A percentile compares a stretch with the other conserved stretches of the same genome.
Conservation (phyloP, 2,888 invertebrate genomes). For the Drosophila rubida region DNA sequence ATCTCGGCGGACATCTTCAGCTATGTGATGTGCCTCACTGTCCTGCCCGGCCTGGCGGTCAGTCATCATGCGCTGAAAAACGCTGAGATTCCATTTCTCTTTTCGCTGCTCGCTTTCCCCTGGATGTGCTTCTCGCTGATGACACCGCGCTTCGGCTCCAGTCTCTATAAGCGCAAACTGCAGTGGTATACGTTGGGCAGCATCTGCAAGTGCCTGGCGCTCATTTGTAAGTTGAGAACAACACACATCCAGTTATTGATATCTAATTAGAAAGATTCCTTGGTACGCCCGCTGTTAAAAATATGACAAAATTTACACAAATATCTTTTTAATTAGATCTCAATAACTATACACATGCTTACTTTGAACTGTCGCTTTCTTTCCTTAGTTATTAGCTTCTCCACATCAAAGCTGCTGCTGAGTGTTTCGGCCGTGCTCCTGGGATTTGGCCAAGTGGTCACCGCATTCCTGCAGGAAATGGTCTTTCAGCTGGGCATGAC, state of each 20-base stretch:
- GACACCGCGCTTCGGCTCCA: conserved; percentile 84
- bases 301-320: too few relatives aligned
- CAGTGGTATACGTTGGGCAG: conserved; percentile 84
- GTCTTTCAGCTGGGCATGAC: conserved; percentile 84
- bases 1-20: conserved; percentile 84
- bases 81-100: conserved; percentile 84
- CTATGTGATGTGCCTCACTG: conserved; percentile 84
- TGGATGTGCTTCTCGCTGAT: conserved; percentile 85
- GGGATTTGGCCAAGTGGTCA: conserved; percentile 84
- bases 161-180: conserved; percentile 81
- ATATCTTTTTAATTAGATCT: too few relatives aligned
- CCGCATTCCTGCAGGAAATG: conserved; percentile 83
- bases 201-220: conserved; percentile 81
- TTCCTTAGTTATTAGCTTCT: conserved; percentile 82
- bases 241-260: too few relatives aligned
- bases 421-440: conserved; percentile 84
- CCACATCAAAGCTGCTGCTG: conserved; percentile 83
- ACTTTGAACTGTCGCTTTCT: too few relatives aligned
- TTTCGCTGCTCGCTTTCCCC: conserved; percentile 84
- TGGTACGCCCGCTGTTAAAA: too few relatives aligned
- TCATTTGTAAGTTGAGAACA: conserved; percentile 77
- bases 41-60: conserved; percentile 83
- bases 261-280: too few relatives aligned
- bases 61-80: conserved; percentile 84
- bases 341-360: too few relatives aligned